Conservation (phyloP, 2,888 invertebrate genomes). For the Aethes cnicana region DNA sequence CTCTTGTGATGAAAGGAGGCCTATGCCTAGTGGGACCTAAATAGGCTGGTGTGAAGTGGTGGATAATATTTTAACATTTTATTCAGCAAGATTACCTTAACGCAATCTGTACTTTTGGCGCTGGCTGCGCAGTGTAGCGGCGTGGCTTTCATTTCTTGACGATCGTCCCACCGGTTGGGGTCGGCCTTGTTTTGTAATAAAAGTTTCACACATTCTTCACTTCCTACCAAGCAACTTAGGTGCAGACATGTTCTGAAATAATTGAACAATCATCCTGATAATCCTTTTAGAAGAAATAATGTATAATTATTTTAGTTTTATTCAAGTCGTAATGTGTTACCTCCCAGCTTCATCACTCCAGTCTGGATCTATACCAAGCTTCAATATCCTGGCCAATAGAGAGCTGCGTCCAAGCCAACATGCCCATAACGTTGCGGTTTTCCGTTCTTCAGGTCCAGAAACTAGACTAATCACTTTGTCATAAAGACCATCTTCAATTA, state of each 20-base stretch:
- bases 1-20: too few species aligned
- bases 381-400: slow-evolving; percentile 78
- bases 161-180: slow-evolving; percentile 87
- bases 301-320: slow-evolving; percentile 21
- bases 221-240: slow-evolving; percentile 89
- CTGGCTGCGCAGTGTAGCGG: slow-evolving; percentile 90
- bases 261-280: slow-evolving; percentile 25
- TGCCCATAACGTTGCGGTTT: slow-evolving; percentile 83
- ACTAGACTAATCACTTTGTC: slow-evolving; percentile 66
- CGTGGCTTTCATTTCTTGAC: slow-evolving; percentile 85
- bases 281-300: background rate
- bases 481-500: slow-evolving; percentile 68
- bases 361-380: slow-evolving; percentile 84
- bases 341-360: slow-evolving; percentile 86
- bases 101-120: slow-evolving; percentile 82
- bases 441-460: slow-evolving; percentile 49
- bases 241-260: slow-evolving; percentile 83
- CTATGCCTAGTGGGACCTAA: too few species aligned
- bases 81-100: slow-evolving; percentile 78
- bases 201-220: slow-evolving; percentile 86
- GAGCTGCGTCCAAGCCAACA: slow-evolving; percentile 83
- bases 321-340: slow-evolving; percentile 60
- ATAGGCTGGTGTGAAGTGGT: too few species aligned
- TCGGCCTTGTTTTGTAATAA: slow-evolving; percentile 86
- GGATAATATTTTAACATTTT: too few species aligned